phyloP scores from a whole-genome alignment of 2,113 vertebrate species.

The Pteruthius melanotis region DNA sequence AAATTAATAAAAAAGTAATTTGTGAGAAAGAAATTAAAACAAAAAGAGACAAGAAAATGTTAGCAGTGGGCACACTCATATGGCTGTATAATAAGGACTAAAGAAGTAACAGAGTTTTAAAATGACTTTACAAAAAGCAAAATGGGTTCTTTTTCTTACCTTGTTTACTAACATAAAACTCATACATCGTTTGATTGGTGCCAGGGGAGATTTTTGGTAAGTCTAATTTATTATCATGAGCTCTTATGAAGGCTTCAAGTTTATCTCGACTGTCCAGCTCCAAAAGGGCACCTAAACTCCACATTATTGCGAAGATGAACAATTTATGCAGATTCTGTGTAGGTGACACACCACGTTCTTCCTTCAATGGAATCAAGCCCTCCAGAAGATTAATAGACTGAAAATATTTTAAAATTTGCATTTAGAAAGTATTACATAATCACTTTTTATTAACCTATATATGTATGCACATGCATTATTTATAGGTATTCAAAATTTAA shows the following conservation, averaged over 20 bases:
- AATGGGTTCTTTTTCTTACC: slow-evolving; percentile 58
- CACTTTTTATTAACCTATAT: neutral
- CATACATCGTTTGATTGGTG: slow-evolving; percentile 71
- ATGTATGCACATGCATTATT: neutral
- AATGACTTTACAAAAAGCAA: neutral
- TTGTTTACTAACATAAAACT: slow-evolving; percentile 69
- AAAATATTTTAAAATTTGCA: slow-evolving; percentile 16
- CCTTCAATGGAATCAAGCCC: slow-evolving; percentile 75
- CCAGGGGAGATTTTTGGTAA: slow-evolving; percentile 65
- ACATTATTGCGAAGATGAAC: slow-evolving; percentile 77
- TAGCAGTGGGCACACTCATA: neutral
- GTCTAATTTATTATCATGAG: slow-evolving; percentile 60
- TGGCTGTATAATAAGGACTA: neutral
- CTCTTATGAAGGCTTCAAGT: slow-evolving; percentile 72
- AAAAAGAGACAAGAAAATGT: neutral
- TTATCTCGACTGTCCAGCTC: slow-evolving; percentile 74
- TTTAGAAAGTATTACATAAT: neutral
- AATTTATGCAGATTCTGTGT: slow-evolving; percentile 67
- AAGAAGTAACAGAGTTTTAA: neutral
- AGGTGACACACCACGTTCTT: slow-evolving; percentile 61
- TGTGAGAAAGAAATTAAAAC: neutral
- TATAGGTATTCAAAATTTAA: neutral
- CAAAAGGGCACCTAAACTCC: slow-evolving; percentile 78
- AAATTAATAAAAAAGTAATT: neutral
- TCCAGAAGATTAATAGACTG: slow-evolving; percentile 79